Evolutionary conservation across 92 coral and sea anemone genomes (phyloP).

Genomic region (Micromussa lordhowensis): DNA sequence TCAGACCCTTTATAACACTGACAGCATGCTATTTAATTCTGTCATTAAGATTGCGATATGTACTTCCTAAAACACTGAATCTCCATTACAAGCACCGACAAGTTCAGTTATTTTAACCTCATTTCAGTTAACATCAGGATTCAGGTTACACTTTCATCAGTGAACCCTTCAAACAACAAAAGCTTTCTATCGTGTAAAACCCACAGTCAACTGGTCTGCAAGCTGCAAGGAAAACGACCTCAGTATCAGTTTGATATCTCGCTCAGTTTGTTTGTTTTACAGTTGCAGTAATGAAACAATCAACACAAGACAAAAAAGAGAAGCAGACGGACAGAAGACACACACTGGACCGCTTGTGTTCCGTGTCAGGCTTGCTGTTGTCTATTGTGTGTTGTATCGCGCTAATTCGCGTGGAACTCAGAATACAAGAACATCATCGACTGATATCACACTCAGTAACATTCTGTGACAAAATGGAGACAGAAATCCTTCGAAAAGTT

Average conservation of each 20-base stretch:
- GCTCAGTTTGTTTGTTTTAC: no score
- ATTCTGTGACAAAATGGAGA: background rate
- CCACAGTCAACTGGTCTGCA: constrained; percentile 50
- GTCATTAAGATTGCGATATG: no score
- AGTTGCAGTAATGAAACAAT: no score
- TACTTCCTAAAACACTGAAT: background rate
- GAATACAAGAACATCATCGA: constrained; percentile 1
- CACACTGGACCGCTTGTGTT: background rate
- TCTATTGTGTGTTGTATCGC: constrained; percentile 9
- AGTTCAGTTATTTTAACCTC: background rate
- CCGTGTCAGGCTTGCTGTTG: constrained; percentile 10
- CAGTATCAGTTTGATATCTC: no score
- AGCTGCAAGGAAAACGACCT: background rate
- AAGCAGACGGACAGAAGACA: background rate
- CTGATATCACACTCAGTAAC: background rate
- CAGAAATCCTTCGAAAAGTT: constrained; percentile 10
- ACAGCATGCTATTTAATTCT: no score
- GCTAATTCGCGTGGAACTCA: constrained; percentile 6
- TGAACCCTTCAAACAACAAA: background rate
- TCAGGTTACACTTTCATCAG: background rate
- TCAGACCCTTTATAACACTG: no score
- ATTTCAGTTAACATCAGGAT: background rate
- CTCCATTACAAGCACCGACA: background rate
- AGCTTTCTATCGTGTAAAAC: no score
- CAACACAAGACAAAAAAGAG: no score